Evolutionary conservation across 2,888 invertebrate species (phyloP).

Genomic region (Lydus trimaculatus): DNA sequence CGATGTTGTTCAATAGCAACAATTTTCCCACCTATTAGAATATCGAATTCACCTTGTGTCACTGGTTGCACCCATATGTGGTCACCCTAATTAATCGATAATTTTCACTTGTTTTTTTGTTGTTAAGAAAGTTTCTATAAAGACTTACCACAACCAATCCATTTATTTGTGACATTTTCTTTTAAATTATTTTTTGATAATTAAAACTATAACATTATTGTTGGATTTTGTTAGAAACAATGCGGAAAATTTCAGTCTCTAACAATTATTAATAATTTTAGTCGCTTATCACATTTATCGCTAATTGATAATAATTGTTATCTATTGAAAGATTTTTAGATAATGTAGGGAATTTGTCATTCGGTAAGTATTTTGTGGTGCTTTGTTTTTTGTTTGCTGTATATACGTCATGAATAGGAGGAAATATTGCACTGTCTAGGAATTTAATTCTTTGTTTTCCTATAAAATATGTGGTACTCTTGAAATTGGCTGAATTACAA

Average conservation of each 20-base stretch:
- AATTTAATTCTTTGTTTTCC: no score
- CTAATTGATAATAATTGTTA: not conserved
- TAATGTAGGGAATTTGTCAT: not conserved
- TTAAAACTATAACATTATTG: not conserved
- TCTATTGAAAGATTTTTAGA: not conserved
- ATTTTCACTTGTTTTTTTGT: not conserved
- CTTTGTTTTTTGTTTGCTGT: no score
- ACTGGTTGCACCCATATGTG: constrained; percentile 88
- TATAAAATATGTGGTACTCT: no score
- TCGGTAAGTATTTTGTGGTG: not conserved
- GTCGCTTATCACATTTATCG: not conserved
- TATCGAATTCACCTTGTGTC: constrained; percentile 76
- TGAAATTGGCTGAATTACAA: not conserved
- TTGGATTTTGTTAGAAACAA: not conserved
- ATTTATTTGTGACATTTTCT: constrained; percentile 7
- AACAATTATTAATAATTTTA: not conserved
- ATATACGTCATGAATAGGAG: no score
- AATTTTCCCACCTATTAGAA: constrained; percentile 86
- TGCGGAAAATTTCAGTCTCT: not conserved
- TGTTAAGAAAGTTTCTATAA: not conserved
- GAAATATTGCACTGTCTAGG: no score
- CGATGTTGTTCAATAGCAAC: constrained; percentile 77
- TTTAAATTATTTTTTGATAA: not conserved
- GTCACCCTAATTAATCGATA: constrained; percentile 71
- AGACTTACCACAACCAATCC: constrained; percentile 8